Evolutionary conservation across 1,140 invertebrate genomes (phyloP).

Genomic region (Aethina tumida): DNA sequence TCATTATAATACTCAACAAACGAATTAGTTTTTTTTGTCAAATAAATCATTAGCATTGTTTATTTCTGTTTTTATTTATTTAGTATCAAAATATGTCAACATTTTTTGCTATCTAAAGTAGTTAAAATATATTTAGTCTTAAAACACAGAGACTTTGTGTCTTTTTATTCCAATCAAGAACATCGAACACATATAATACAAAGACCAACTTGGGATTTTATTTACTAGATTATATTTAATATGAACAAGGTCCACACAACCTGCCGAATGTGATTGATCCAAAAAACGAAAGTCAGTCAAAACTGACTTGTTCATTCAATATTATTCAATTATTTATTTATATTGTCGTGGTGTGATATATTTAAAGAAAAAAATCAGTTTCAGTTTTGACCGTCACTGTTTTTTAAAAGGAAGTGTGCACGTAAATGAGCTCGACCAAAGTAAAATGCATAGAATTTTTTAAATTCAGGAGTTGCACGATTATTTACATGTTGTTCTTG

Average conservation of each 20-base stretch:
- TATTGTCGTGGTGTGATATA: neutral
- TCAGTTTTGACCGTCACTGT: neutral
- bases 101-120: slow-evolving; percentile 32
- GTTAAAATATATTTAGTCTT: slow-evolving; percentile 32
- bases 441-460: too few species aligned
- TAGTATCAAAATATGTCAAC: slow-evolving; percentile 34
- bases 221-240: slow-evolving; percentile 12
- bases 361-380: neutral
- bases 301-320: neutral
- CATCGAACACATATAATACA: slow-evolving; percentile 32
- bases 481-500: too few species aligned
- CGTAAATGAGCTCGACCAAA: too few species aligned
- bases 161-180: slow-evolving; percentile 16
- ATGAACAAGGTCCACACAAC: slow-evolving; percentile 27
- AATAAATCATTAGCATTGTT: too few species aligned
- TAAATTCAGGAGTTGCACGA: too few species aligned
- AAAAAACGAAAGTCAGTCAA: slow-evolving; percentile 11
- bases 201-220: too few species aligned
- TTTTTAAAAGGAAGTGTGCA: neutral
- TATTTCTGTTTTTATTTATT: slow-evolving; percentile 27
- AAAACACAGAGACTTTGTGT: slow-evolving; percentile 11
- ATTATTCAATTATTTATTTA: neutral
- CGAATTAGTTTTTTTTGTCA: too few species aligned
- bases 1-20: too few species aligned
- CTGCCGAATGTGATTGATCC: slow-evolving; percentile 24